Evolutionary conservation across 2,797 vertebrate species (phyloP).

Genomic region (Danio choprae): DNA sequence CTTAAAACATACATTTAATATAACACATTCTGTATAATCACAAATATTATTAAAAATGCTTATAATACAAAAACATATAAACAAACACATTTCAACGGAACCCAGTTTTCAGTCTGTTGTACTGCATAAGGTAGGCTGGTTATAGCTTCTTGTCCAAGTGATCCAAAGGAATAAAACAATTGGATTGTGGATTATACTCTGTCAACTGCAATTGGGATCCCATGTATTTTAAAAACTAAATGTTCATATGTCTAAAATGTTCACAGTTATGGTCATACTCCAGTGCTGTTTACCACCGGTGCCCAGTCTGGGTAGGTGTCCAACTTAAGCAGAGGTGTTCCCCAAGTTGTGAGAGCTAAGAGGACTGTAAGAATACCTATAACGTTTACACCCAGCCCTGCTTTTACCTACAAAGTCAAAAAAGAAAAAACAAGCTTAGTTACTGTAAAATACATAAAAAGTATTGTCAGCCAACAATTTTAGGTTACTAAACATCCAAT

Average conservation of each 20-base stretch:
- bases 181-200: not conserved
- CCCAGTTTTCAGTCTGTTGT: slow-evolving; percentile 2
- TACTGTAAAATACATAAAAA: not conserved
- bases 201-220: not conserved
- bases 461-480: not conserved
- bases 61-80: slow-evolving; percentile 33
- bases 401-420: slow-evolving; percentile 84
- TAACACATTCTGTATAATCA: slow-evolving; percentile 19
- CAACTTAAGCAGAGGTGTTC: slow-evolving; percentile 83
- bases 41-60: not conserved
- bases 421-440: not conserved
- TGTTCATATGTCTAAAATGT: slow-evolving; percentile 28
- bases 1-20: not conserved
- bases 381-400: slow-evolving; percentile 89
- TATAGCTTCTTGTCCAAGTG: not conserved
- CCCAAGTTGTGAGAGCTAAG: slow-evolving; percentile 87
- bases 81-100: not conserved
- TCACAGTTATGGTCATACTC: slow-evolving; percentile 62
- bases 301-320: slow-evolving; percentile 87
- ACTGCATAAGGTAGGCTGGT: not conserved
- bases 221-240: slow-evolving; percentile 17
- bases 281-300: slow-evolving; percentile 76
- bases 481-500: no score
- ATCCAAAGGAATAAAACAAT: not conserved
- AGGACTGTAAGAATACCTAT: slow-evolving; percentile 86